Conservation (phyloP, 2,888 invertebrate species). For the Hypsopygia costalis region DNA sequence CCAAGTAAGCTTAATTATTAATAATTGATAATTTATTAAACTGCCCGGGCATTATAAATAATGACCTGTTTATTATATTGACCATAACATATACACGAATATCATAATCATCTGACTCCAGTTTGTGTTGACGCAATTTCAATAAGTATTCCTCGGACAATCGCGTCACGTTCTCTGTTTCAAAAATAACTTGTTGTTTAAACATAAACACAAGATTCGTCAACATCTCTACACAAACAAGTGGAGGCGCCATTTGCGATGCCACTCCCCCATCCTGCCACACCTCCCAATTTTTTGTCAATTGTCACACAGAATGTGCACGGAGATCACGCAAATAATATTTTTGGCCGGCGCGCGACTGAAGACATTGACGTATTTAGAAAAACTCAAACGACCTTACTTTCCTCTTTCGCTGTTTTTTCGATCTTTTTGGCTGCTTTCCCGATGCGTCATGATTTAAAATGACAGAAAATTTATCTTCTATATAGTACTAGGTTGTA, state of each 20-base stretch:
- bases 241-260: not conserved
- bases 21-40: no score
- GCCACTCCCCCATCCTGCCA: not conserved
- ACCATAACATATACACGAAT: no score
- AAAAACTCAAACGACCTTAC: not conserved
- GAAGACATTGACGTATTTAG: constrained; percentile 4
- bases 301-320: not conserved
- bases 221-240: not conserved
- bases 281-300: constrained; percentile 3
- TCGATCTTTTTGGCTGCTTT: not conserved
- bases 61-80: no score
- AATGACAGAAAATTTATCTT: no score
- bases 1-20: no score
- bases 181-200: not conserved
- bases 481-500: no score
- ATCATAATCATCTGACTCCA: no score
- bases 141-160: not conserved
- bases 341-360: not conserved
- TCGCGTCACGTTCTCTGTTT: not conserved
- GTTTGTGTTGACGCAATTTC: not conserved
- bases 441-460: constrained; percentile 5
- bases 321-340: not conserved
- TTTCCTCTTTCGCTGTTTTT: not conserved
- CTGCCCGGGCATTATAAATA: no score
- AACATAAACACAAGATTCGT: not conserved